phyloP scores from a whole-genome alignment of 1,140 invertebrate genomes.

The Dufourea novaeangliae region DNA sequence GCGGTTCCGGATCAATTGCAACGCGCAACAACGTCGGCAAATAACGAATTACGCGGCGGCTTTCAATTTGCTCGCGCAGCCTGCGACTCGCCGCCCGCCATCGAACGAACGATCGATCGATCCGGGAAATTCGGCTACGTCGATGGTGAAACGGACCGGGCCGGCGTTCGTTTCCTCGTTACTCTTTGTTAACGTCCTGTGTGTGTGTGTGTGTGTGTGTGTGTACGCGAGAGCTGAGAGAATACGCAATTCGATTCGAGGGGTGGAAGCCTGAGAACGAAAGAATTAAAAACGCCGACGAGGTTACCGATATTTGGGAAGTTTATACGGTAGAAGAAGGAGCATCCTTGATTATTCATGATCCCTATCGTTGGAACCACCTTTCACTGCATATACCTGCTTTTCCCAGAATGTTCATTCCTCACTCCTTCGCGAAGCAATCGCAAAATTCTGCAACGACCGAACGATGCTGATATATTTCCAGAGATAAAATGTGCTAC shows the following conservation, averaged over 20 bases:
- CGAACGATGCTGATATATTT: too few species aligned
- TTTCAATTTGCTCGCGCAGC: conserved; percentile 54
- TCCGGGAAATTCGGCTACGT: conserved; percentile 1
- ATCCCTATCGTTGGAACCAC: too few species aligned
- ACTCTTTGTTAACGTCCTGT: conserved; percentile 60
- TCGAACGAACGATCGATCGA: conserved; percentile 10
- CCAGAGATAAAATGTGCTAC: too few species aligned
- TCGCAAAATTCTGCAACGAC: too few species aligned
- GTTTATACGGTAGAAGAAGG: too few species aligned
- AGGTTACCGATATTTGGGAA: background rate
- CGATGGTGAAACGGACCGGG: conserved; percentile 9
- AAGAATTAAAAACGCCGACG: background rate
- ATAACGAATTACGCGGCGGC: conserved; percentile 66
- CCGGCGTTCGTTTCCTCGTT: conserved; percentile 35
- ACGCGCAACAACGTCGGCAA: conserved; percentile 47
- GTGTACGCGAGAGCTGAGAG: too few species aligned
- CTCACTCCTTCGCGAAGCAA: too few species aligned
- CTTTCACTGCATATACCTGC: too few species aligned
- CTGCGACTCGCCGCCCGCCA: background rate
- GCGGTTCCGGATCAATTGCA: conserved; percentile 53
- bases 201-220: background rate
- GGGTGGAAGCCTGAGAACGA: too few species aligned
- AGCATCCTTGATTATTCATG: too few species aligned
- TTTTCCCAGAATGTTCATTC: too few species aligned
- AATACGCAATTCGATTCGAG: background rate